A percentile compares a stretch with the other conserved stretches of the same genome.
Conservation (phyloP, 2,888 invertebrate genomes). For the Drosophila hamatofila region DNA sequence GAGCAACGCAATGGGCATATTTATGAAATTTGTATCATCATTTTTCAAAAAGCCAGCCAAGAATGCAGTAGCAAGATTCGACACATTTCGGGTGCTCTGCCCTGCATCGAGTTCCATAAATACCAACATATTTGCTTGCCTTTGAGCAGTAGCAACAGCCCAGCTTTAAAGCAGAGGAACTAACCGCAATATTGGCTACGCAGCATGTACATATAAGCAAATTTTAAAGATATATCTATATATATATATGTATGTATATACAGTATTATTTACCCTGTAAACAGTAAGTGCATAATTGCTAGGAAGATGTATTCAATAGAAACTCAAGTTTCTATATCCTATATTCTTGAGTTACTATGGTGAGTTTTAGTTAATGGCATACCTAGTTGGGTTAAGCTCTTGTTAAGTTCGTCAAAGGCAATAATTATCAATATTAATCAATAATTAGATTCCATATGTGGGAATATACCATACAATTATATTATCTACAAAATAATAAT, state of each 20-base stretch:
- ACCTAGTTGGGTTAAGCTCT: background rate
- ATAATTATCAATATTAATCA: too few species aligned
- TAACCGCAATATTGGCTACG: conserved; percentile 22
- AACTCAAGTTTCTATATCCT: background rate
- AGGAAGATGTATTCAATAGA: background rate
- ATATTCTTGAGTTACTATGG: background rate
- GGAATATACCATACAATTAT: too few species aligned
- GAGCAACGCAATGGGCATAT: conserved; percentile 71
- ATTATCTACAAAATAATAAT: too few species aligned
- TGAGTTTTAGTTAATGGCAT: background rate
- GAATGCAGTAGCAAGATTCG: conserved; percentile 44
- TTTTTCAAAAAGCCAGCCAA: conserved; percentile 63
- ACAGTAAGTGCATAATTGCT: background rate
- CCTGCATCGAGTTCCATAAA: conserved; percentile 43
- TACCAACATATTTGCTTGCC: conserved; percentile 39
- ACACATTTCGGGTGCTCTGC: conserved; percentile 6
- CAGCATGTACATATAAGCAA: conserved; percentile 6
- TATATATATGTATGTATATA: background rate
- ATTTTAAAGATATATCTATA: background rate
- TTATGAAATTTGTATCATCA: conserved; percentile 79
- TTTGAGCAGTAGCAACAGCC: conserved; percentile 1
- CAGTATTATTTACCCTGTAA: conserved; percentile 14
- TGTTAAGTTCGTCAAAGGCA: background rate
- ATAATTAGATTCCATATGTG: background rate
- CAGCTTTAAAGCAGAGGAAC: background rate